Evolutionary conservation across 2,888 invertebrate genomes (phyloP).

Genomic region (Perizoma affinitatum): DNA sequence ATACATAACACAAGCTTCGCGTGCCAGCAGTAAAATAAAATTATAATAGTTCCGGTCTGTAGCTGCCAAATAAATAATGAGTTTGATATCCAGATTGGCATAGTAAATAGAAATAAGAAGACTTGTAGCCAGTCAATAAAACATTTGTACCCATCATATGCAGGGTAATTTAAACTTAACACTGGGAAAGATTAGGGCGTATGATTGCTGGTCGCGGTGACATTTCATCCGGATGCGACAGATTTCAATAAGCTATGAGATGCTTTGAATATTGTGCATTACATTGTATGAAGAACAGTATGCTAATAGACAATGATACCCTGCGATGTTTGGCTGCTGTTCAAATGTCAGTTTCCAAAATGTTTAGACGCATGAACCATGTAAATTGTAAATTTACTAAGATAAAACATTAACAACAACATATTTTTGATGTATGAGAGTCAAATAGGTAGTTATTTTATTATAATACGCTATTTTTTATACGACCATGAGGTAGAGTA

Average conservation of each 20-base stretch:
- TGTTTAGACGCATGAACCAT: slow-evolving; percentile 20
- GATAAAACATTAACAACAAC: too few species aligned
- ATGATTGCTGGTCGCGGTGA: slow-evolving; percentile 2
- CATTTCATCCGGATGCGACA: slow-evolving; percentile 20
- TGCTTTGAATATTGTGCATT: slow-evolving; percentile 8
- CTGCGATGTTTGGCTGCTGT: slow-evolving; percentile 41
- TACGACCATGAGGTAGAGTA: too few species aligned
- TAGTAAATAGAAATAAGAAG: slow-evolving; percentile 17
- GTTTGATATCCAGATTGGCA: slow-evolving; percentile 35
- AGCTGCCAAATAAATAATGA: slow-evolving; percentile 55
- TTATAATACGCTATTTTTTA: too few species aligned
- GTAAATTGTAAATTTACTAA: slow-evolving; percentile 10
- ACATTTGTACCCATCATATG: slow-evolving; percentile 8
- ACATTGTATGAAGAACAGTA: slow-evolving; percentile 21
- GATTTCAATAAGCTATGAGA: slow-evolving; percentile 20
- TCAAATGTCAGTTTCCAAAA: slow-evolving; percentile 35
- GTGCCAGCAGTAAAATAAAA: slow-evolving; percentile 64
- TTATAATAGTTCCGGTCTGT: slow-evolving; percentile 52
- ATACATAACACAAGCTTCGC: slow-evolving; percentile 41
- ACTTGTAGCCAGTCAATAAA: slow-evolving; percentile 13
- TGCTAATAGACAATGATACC: slow-evolving; percentile 27
- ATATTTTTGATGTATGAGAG: too few species aligned
- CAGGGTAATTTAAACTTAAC: slow-evolving; percentile 12
- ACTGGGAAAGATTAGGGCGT: slow-evolving; percentile 14
- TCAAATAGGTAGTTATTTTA: too few species aligned